Base-by-base conservation (phyloP, 2,113 vertebrate genomes). In the Rhombomys opimus region DNA sequence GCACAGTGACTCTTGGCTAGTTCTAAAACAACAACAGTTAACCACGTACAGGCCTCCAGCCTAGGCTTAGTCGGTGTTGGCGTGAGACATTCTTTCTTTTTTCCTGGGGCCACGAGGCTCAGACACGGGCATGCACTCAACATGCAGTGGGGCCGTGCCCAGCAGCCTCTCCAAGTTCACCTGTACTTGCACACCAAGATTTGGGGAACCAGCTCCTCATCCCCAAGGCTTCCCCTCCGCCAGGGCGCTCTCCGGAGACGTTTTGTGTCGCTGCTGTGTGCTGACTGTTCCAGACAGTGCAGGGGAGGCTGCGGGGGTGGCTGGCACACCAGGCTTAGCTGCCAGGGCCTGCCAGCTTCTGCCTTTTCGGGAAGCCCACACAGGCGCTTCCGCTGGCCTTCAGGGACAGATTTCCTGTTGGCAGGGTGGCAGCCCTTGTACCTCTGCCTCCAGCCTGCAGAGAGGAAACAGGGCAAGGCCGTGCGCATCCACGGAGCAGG, bases 331-430 rank as follows among this genome's bases (percentile, higher is more conserved):
- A n/a, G 90, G 77, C 41, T 0, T 54, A 94, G 85, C 95, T 88
- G 89, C 90, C 78, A 6, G 32, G 86, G 89, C 87, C 70, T 93
- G 95, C 95, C 93, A 67, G 70, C 63, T 95, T 90, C 96, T 97
- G 96, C 93, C 96, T 97, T 96, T 97, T 93, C 89, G 86, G 94
- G 96, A 95, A 97, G 67, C 95, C 97, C 92, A 93, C 89, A 67
- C 90, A 94, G 94, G 86, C 61, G 46, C 95, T 97, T 95, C 97
- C 78, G 80, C 72, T 8, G 63, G 95, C 65, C 94, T 85, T 13
- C 65, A 65, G 75, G 85, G 93, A 93, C 61, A 81, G 86, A 86
- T 89, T 97, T 97, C 91, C 92, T 87, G 67, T 86, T 96, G 72
- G 57, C 65, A 84, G 59, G 81, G 35, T 78, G 90, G 84, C 54